Conservation (phyloP, 1,140 invertebrate species). For the Cydia strobilella region DNA sequence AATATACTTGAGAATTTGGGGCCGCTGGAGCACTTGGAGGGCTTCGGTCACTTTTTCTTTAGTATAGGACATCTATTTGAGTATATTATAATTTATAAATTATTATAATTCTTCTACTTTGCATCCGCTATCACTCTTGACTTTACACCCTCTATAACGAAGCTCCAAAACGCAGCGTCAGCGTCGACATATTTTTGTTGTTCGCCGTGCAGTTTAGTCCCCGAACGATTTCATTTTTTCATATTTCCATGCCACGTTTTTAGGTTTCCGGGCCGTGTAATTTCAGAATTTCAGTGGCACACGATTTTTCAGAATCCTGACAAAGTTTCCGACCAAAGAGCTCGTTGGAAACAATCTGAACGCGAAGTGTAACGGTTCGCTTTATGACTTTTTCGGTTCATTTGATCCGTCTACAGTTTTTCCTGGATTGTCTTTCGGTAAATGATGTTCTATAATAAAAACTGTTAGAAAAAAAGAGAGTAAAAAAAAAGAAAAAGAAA, state of each 20-base stretch:
- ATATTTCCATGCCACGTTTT: conserved; percentile 9
- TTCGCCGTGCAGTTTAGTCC: conserved; percentile 1
- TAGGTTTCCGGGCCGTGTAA: conserved; percentile 17
- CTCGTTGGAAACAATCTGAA: conserved; percentile 14
- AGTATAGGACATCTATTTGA: not conserved
- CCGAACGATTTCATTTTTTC: conserved; percentile 18
- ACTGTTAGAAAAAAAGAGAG: too few species aligned
- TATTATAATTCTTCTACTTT: not conserved
- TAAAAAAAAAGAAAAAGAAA: too few species aligned
- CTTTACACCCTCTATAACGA: not conserved
- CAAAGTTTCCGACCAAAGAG: not conserved
- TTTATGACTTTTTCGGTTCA: not conserved
- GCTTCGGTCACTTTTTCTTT: too few species aligned
- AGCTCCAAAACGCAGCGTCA: not conserved
- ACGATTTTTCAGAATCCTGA: not conserved
- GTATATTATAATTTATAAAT: not conserved
- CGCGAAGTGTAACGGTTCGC: not conserved
- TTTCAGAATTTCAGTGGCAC: not conserved
- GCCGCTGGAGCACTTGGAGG: too few species aligned
- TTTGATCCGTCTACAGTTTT: not conserved
- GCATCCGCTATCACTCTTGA: not conserved
- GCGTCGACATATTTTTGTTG: conserved; percentile 12
- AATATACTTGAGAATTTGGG: too few species aligned
- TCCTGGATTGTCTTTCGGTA: too few species aligned
- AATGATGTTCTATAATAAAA: too few species aligned